These are phyloP conservation scores for Eufriesea mexicana DNA, from an alignment of 1,140 invertebrate species.

Conservation along the genomic window DNA sequence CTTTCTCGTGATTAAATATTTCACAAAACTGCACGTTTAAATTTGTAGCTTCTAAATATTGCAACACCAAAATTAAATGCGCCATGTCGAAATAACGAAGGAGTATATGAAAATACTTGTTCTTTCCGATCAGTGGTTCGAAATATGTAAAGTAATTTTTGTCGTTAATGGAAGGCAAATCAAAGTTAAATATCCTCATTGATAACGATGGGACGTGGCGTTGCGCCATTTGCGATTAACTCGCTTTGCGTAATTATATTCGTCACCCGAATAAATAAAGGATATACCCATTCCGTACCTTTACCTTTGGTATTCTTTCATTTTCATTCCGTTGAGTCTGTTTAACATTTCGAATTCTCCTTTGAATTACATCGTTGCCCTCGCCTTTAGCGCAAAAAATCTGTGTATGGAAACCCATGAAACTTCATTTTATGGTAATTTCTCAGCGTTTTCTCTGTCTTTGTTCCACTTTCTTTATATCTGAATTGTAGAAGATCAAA, in stretches of 20 bases:
- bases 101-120: not conserved
- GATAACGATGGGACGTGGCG: not conserved
- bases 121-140: not conserved
- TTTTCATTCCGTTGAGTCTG: constrained; percentile 5
- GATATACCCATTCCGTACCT: constrained; percentile 1
- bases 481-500: not conserved
- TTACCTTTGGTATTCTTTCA: not conserved
- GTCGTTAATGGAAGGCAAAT: not conserved
- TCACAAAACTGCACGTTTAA: no score
- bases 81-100: no score
- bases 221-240: constrained; percentile 25
- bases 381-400: not conserved
- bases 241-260: constrained; percentile 36
- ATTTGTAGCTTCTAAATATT: no score
- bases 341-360: not conserved
- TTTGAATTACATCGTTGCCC: not conserved
- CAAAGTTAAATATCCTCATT: constrained; percentile 17
- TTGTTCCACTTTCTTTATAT: not conserved
- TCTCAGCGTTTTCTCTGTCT: not conserved
- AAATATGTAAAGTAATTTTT: not conserved
- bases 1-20: no score
- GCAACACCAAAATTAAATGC: no score
- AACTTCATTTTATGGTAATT: not conserved
- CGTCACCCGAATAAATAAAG: constrained; percentile 31
- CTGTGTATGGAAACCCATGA: not conserved